Evolutionary conservation across 2,797 vertebrate genomes (phyloP).

Genomic region (Oreochromis mossambicus): DNA sequence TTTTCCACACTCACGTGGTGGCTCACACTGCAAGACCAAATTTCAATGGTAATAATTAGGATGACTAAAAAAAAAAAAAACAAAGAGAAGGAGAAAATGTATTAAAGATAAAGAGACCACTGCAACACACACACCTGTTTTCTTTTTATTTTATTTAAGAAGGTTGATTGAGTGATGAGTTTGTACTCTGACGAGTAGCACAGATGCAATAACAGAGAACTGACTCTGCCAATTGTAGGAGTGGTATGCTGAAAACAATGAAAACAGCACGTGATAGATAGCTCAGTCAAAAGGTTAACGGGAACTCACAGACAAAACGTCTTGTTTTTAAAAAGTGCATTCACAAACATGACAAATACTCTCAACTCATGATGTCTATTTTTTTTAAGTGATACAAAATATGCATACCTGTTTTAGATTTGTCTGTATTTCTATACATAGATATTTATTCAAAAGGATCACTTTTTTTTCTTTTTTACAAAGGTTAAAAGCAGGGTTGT

Average conservation of each 20-base stretch:
- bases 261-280: constrained; percentile 85
- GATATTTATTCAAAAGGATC: constrained; percentile 85
- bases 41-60: not conserved
- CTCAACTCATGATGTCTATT: constrained; percentile 89
- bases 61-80: not conserved
- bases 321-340: constrained; percentile 97
- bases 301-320: constrained; percentile 97
- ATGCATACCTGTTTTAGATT: constrained; percentile 88
- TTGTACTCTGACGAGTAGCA: constrained; percentile 68
- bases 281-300: constrained; percentile 85
- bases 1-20: not conserved
- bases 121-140: constrained; percentile 72
- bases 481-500: constrained; percentile 93
- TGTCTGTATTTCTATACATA: constrained; percentile 89
- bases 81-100: not conserved
- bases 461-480: constrained; percentile 77
- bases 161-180: constrained; percentile 76
- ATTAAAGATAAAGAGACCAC: constrained; percentile 40
- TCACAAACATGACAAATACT: constrained; percentile 98
- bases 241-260: constrained; percentile 72
- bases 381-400: constrained; percentile 83
- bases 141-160: constrained; percentile 78
- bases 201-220: constrained; percentile 71
- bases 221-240: constrained; percentile 72
- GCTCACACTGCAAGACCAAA: not conserved